Evolutionary conservation across 2,888 invertebrate genomes (phyloP), one percentile per base, ranked within the genome.

Genomic region (Ligdia adustata): DNA sequence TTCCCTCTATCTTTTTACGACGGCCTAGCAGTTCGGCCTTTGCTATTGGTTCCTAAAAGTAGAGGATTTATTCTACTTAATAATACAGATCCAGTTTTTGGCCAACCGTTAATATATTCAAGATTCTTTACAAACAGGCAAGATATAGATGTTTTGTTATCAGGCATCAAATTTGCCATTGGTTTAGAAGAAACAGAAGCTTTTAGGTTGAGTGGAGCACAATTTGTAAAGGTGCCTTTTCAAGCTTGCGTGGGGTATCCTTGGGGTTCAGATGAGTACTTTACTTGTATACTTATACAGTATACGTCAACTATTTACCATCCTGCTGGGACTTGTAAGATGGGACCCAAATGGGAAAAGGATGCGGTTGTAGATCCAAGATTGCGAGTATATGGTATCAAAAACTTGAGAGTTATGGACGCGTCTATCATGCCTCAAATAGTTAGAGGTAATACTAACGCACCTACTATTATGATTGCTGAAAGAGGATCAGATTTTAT

Each of bases 391-490:
- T 90, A 93, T 62, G 94, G 94, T 0, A 86, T 95, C 3, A 76
- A 85, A 20, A 88, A 90, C 11, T 72, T 95, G 16, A 83, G 95
- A 62, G 94, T 95, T 0, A 90, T 94, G 7, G 95, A 95, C 66
- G 90, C 93, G 0, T 93, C 93, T 0, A 91, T 93, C 11, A 93
- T 94, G 93, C 94, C 94, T 0, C 73, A 79, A 13, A 91, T 93
- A 53, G 84, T 92, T 0, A 77, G 92, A 66, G 95, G 94, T 3
- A 97, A 97, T 75, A 96, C 96, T 0, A 96, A 97, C 73, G 96
- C 95, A 0, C 95, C 96, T 0, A 92, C 93, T 0, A 94, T 97
- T 7, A 97, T 97, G 96, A 96, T 97, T 41, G 97, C 93, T 0
- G 97, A 97, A 70, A 95, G 95, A 62, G 95, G 92, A 0, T 92